phyloP scores from a whole-genome alignment of 2,113 vertebrate species.

The Genyomyrus donnyi region DNA sequence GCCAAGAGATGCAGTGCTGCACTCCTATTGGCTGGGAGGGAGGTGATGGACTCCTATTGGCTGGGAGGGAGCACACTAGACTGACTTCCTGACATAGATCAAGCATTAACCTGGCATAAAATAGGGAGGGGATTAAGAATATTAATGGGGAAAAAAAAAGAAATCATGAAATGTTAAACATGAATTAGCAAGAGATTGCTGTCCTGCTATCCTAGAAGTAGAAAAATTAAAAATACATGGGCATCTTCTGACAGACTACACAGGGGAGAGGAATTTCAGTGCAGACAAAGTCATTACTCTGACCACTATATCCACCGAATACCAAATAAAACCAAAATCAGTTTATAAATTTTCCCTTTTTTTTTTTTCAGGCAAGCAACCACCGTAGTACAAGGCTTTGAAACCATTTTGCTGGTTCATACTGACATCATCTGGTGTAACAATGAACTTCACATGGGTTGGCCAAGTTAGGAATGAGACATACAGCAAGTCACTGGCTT shows the following conservation, averaged over 20 bases:
- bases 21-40: not conserved
- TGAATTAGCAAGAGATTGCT: not conserved
- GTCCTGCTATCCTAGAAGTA: not conserved
- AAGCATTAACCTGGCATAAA: not conserved
- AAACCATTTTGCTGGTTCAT: not conserved
- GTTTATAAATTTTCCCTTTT: not conserved
- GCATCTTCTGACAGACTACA: not conserved
- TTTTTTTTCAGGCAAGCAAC: not conserved
- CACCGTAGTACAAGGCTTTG: not conserved
- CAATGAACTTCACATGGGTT: not conserved
- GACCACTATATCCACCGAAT: not conserved
- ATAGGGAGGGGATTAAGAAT: not conserved
- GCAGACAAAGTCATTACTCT: not conserved
- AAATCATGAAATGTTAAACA: not conserved
- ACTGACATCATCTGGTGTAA: constrained; percentile 17
- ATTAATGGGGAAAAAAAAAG: not conserved
- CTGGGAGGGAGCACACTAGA: not conserved
- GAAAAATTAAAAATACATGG: not conserved
- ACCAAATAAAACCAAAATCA: not conserved
- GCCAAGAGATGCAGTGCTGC: not conserved
- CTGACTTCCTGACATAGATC: not conserved
- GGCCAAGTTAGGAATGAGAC: not conserved
- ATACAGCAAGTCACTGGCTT: not conserved
- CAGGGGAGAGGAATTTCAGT: not conserved
- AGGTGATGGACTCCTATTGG: too few species aligned